Evolutionary conservation across 2,113 vertebrate species (phyloP).

Genomic region (Cavia porcellus): DNA sequence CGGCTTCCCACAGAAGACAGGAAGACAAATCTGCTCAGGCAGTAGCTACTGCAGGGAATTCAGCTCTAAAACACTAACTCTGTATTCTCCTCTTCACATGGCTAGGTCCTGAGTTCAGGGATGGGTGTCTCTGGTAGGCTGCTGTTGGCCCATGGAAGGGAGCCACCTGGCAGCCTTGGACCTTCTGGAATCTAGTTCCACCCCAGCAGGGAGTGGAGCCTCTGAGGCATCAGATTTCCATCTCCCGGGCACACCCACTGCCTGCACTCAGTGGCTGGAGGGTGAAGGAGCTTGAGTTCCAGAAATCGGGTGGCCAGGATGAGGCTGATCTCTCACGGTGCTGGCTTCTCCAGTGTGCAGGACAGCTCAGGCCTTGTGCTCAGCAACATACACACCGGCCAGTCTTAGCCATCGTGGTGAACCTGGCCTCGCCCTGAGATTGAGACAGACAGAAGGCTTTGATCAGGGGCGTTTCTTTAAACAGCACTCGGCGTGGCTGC

Average conservation of each 20-base stretch:
- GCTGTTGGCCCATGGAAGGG: not conserved
- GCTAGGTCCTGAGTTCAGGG: not conserved
- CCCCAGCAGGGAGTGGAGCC: not conserved
- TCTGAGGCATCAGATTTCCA: not conserved
- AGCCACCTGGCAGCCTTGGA: too few relatives aligned
- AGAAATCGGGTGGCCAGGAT: not conserved
- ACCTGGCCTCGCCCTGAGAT: not conserved
- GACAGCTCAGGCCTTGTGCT: not conserved
- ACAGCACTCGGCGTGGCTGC: not conserved
- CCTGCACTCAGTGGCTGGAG: not conserved
- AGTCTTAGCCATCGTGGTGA: not conserved
- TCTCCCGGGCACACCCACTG: not conserved
- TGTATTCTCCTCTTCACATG: not conserved
- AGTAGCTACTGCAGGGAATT: too few relatives aligned
- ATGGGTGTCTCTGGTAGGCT: too few relatives aligned
- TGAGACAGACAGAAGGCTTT: not conserved
- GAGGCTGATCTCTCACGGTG: too few relatives aligned
- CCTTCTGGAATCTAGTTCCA: not conserved
- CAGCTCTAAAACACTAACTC: too few relatives aligned
- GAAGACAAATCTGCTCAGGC: too few relatives aligned
- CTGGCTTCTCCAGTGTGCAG: rapidly evolving
- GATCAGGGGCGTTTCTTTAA: not conserved
- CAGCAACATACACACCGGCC: not conserved
- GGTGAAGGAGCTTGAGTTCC: not conserved
- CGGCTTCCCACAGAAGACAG: too few relatives aligned